phyloP scores from a whole-genome alignment of 2,888 invertebrate species.

The Thyatira batis region DNA sequence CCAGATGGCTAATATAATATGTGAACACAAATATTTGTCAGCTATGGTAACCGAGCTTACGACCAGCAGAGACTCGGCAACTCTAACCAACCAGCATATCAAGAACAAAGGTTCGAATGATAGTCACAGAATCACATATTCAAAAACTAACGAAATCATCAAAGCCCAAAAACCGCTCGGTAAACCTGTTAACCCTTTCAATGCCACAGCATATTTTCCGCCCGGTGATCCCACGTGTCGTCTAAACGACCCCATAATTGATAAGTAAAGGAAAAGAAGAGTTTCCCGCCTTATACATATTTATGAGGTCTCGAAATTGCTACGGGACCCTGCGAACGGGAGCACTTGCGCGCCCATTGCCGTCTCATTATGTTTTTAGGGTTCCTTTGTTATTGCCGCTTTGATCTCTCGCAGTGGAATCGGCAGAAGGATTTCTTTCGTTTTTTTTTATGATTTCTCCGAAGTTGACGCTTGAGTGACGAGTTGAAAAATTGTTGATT shows the following conservation, averaged over 20 bases:
- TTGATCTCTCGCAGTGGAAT: slow-evolving; percentile 71
- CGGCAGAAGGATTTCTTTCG: slow-evolving; percentile 62
- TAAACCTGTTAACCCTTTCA: slow-evolving; percentile 67
- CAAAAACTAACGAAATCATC: slow-evolving; percentile 44
- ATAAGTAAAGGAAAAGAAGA: slow-evolving; percentile 82
- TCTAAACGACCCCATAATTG: slow-evolving; percentile 80
- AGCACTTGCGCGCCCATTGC: slow-evolving; percentile 73
- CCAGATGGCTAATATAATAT: no score
- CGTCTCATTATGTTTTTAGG: slow-evolving; percentile 80
- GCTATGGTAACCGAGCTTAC: no score
- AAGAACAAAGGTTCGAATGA: neutral
- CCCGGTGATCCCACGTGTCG: slow-evolving; percentile 62
- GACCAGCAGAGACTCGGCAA: neutral
- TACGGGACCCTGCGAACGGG: slow-evolving; percentile 77
- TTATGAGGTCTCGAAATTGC: slow-evolving; percentile 79
- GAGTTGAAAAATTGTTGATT: slow-evolving; percentile 16
- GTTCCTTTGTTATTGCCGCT: slow-evolving; percentile 75
- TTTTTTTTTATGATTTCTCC: slow-evolving; percentile 49
- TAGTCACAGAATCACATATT: slow-evolving; percentile 13
- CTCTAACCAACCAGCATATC: neutral
- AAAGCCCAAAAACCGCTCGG: slow-evolving; percentile 35
- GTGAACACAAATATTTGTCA: no score
- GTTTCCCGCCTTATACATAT: slow-evolving; percentile 78
- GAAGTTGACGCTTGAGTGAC: slow-evolving; percentile 35
- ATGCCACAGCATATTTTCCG: slow-evolving; percentile 54